Percentiles rank a stretch among this genome's conserved stretches.
These are phyloP conservation scores for Lochmaea capreae DNA, from an alignment of 2,888 invertebrate species.

Conservation along the genomic window DNA sequence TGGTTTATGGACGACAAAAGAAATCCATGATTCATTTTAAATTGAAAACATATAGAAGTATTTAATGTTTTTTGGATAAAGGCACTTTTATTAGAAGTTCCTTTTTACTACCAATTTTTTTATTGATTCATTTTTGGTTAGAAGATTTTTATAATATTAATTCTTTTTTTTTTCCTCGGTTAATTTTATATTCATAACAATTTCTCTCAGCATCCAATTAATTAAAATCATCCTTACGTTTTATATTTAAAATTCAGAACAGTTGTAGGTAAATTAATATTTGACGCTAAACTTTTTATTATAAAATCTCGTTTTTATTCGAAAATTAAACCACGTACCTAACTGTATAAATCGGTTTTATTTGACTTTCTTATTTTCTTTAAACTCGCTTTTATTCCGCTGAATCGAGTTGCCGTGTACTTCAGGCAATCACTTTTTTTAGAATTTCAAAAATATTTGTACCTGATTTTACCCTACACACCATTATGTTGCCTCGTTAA, in stretches of 20 bases:
- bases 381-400: background rate
- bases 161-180: no score
- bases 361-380: background rate
- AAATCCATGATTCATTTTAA: no score
- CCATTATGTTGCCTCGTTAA: background rate
- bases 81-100: no score
- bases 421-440: background rate
- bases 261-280: background rate
- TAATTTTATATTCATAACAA: no score
- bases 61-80: no score
- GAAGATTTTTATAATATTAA: no score
- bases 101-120: no score
- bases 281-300: background rate
- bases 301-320: background rate
- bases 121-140: no score
- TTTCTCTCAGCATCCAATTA: no score
- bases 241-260: constrained; percentile 1
- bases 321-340: background rate
- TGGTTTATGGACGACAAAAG: no score
- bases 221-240: background rate
- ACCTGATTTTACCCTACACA: background rate
- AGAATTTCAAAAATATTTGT: background rate
- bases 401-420: background rate
- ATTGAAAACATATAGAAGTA: no score
- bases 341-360: background rate